Evolutionary conservation across 2,888 invertebrate species (phyloP).

Genomic region (Fragum fragum): DNA sequence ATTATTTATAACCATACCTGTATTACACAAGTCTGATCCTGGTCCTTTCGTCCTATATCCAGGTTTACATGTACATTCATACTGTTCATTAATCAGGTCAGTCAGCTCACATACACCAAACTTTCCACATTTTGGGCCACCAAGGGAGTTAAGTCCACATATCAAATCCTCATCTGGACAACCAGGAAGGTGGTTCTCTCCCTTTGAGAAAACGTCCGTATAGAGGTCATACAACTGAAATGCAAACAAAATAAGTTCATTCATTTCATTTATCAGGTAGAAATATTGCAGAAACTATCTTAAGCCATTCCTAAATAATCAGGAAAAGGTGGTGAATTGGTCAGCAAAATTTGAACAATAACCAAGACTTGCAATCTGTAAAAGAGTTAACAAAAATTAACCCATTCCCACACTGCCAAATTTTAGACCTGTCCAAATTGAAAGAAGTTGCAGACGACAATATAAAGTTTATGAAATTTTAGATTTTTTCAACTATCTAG

Average conservation of each 20-base stretch:
- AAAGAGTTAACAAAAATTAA: too few species aligned
- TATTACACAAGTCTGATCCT: constrained; percentile 90
- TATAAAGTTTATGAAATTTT: too few species aligned
- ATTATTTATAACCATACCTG: constrained; percentile 71
- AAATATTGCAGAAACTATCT: too few species aligned
- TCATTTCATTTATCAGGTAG: too few species aligned
- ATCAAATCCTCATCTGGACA: constrained; percentile 98
- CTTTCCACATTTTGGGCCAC: constrained; percentile 78
- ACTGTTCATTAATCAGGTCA: constrained; percentile 89
- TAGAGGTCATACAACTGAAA: constrained; percentile 94
- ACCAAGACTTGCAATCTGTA: too few species aligned
- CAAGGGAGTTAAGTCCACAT: constrained; percentile 87
- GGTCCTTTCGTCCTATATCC: constrained; percentile 89
- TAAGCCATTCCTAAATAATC: too few species aligned
- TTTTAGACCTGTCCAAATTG: too few species aligned
- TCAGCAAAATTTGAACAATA: too few species aligned
- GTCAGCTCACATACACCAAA: constrained; percentile 85
- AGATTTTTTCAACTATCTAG: too few species aligned
- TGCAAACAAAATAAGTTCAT: constrained; percentile 49
- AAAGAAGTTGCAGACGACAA: too few species aligned
- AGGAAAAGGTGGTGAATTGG: too few species aligned
- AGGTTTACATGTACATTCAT: constrained; percentile 97
- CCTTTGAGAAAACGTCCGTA: constrained; percentile 90
- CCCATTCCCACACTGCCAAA: too few species aligned
- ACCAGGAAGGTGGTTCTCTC: constrained; percentile 88